A percentile compares a stretch with the other conserved stretches of the same genome.
phyloP scores from a whole-genome alignment of 2,797 vertebrate species.

The Syncerus caffer region DNA sequence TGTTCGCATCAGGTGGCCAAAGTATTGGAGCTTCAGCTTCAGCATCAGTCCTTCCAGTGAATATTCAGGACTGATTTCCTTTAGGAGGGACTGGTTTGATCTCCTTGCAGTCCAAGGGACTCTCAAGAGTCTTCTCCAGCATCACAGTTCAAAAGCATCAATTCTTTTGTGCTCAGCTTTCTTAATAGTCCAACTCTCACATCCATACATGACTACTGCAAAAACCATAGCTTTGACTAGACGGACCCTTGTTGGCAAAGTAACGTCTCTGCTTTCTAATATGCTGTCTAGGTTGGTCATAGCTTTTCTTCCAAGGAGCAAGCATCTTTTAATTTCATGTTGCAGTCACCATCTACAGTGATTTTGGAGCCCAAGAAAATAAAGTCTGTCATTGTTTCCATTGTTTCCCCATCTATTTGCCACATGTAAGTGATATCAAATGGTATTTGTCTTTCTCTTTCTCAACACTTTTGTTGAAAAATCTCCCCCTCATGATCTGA shows the following conservation, averaged over 20 bases:
- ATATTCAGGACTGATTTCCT: neutral
- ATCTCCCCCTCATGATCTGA: neutral
- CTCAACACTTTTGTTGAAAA: neutral
- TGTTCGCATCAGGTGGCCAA: neutral
- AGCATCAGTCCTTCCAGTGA: neutral
- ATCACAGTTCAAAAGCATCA: neutral
- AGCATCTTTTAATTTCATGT: neutral
- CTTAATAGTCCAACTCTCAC: neutral
- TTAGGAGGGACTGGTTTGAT: neutral
- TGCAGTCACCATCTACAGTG: neutral
- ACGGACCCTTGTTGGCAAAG: neutral
- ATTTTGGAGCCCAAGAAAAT: neutral
- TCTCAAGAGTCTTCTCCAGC: neutral
- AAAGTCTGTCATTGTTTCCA: neutral
- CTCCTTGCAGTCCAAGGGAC: neutral
- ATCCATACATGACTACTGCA: neutral
- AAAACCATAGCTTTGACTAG: neutral
- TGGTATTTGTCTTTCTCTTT: neutral
- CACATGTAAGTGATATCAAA: neutral
- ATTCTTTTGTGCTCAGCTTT: fast-evolving
- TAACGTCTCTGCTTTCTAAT: neutral
- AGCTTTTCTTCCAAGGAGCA: neutral
- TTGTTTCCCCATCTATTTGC: neutral
- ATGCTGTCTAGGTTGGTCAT: neutral
- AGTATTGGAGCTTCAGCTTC: neutral